A percentile compares a stretch with the other conserved stretches of the same genome.
Evolutionary conservation across 53 echinoderm and acorn worm genomes (phyloP).

Genomic region (Pentamera pediparva): DNA sequence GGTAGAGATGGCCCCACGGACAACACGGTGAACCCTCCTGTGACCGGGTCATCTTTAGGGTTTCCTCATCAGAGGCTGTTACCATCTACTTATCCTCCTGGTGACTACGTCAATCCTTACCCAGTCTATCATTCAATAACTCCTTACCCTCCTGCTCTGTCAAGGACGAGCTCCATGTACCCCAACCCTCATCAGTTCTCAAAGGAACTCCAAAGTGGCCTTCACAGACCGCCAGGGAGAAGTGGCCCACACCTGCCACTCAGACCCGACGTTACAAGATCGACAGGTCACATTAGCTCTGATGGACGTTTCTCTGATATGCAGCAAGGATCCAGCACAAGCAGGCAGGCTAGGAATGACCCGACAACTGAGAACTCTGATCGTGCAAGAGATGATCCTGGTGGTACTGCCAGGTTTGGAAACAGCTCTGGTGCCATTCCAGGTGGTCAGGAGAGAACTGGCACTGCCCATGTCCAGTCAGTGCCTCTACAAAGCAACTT

Average conservation of each 20-base stretch:
- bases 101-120: neutral
- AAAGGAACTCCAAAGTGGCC: neutral
- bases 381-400: neutral
- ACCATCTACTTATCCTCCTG: neutral
- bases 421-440: neutral
- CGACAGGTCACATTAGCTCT: neutral
- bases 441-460: neutral
- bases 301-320: too few relatives aligned
- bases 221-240: neutral
- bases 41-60: neutral
- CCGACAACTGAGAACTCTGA: neutral
- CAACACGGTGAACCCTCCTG: neutral
- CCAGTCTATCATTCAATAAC: neutral
- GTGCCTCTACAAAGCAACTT: slow-evolving; percentile 90
- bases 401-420: neutral
- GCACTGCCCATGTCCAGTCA: slow-evolving; percentile 57
- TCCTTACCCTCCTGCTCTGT: neutral
- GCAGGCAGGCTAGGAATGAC: neutral
- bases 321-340: neutral
- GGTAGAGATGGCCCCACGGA: neutral
- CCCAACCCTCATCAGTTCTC: neutral
- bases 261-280: neutral
- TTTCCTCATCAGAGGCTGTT: neutral
- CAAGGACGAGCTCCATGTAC: neutral
- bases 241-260: neutral